A percentile compares a stretch with the other conserved stretches of the same genome.
Conservation (phyloP, 2,797 vertebrate species). For the Xenops minutus region DNA sequence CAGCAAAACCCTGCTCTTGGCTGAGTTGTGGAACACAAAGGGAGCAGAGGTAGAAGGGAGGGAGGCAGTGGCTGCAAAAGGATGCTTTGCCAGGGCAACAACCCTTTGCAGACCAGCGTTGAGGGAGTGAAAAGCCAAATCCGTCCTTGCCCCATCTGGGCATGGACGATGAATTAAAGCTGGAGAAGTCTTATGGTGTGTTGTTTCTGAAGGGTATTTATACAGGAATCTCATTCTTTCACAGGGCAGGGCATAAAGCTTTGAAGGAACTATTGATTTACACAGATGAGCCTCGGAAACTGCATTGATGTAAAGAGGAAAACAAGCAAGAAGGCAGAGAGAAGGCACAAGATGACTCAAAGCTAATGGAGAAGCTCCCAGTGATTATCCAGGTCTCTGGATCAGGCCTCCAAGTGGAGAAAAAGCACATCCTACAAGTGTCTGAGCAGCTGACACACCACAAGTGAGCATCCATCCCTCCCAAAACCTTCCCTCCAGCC, state of each 20-base stretch:
- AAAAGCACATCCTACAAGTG: background rate
- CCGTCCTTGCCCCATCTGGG: background rate
- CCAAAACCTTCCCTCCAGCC: background rate
- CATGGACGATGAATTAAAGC: background rate
- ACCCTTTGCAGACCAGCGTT: background rate
- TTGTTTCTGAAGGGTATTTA: background rate
- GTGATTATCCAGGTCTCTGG: background rate
- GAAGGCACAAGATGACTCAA: background rate
- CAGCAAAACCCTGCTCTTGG: background rate
- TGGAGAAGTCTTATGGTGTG: background rate
- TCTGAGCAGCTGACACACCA: background rate
- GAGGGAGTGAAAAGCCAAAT: background rate
- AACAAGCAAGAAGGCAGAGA: background rate
- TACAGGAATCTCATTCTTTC: background rate
- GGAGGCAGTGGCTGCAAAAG: background rate
- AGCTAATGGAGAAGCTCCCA: background rate
- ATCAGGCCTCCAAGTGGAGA: background rate
- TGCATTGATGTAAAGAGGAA: background rate
- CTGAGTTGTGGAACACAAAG: background rate
- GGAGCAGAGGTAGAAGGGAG: background rate
- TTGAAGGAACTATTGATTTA: background rate
- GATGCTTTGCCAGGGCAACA: background rate
- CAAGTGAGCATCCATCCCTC: background rate
- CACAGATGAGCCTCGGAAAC: background rate
- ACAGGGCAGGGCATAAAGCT: background rate